Base-by-base conservation (phyloP, 2,113 vertebrate species). In the Ginglymostoma cirratum region DNA sequence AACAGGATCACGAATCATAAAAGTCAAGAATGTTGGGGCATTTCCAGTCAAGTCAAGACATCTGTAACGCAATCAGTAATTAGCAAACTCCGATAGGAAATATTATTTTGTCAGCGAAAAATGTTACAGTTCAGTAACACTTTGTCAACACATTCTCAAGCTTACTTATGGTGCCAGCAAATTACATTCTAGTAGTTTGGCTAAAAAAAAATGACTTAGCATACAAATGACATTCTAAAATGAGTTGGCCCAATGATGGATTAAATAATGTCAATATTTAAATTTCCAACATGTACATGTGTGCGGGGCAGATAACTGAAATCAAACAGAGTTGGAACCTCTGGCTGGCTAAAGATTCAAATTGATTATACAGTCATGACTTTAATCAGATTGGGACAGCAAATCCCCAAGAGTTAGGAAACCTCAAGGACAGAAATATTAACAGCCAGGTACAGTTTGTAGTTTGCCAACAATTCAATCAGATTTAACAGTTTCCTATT, bases 201-300 rank as follows among this genome's bases (percentile, higher is more conserved):
- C 45, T 30, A 92, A 67, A 93, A 90, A 95, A 94, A 90, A 95
- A 94, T 69, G 94, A 72, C 72, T 95, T 95, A 95, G 94, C 94
- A 95, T 95, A 95, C 94, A 95, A 95, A 95, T 95, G 38, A 76
- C 45, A 95, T 95, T 95, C 94, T 66, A 48, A 95, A 72, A 95
- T 95, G 67, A 70, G 30, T 42, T 72, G 94, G 94, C 42, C 55
- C 69, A 95, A 95, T 95, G 94, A 95, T 95, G 94, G 94, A 95
- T 95, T 95, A 95, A 95, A 72, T 95, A 70, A 95, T 95, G 94
- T 95, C 94, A 95, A 45, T 95, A 95, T 95, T 95, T 95, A 95
- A 95, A 95, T 95, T 95, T 95, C 42, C 19, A 72, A 48, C 94
- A 72, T 72, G 48, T 48, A 48, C 94, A 95, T 95, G 69, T 95